These are phyloP conservation scores for Melieria omissa DNA, from an alignment of 2,888 invertebrate genomes.

Conservation along the genomic window DNA sequence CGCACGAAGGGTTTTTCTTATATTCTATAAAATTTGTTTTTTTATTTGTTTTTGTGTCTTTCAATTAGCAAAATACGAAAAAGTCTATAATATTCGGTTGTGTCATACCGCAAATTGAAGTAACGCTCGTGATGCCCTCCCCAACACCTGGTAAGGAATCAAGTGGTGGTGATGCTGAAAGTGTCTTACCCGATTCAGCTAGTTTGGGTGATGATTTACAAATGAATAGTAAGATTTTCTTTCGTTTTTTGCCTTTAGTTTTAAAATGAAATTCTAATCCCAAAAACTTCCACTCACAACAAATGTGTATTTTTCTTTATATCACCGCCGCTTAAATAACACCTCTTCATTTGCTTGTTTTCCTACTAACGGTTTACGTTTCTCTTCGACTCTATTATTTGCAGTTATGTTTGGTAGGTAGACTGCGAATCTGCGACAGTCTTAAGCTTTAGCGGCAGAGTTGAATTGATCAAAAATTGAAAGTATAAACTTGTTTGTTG, in stretches of 20 bases:
- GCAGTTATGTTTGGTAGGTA: neutral
- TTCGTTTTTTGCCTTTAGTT: constrained; percentile 54
- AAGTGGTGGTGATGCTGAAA: constrained; percentile 85
- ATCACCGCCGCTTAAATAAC: too few species aligned
- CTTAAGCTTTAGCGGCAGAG: too few species aligned
- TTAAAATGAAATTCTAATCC: constrained; percentile 4
- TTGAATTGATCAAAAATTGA: too few species aligned
- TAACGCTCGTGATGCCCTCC: constrained; percentile 88
- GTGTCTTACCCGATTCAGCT: constrained; percentile 85
- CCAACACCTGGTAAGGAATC: constrained; percentile 87
- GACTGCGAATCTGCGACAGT: too few species aligned
- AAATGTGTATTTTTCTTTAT: too few species aligned
- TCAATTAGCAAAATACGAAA: constrained; percentile 60
- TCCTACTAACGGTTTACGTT: neutral
- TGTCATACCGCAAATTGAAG: constrained; percentile 85
- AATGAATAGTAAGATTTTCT: constrained; percentile 71
- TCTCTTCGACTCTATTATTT: neutral
- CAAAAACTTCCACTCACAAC: neutral
- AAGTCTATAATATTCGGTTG: constrained; percentile 77
- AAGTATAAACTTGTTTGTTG: too few species aligned
- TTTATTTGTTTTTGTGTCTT: constrained; percentile 6
- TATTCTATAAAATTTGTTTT: constrained; percentile 7
- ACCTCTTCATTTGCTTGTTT: too few species aligned
- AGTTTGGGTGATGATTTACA: constrained; percentile 81
- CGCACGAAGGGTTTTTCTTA: neutral